Base-by-base conservation (phyloP, 2,888 invertebrate genomes). In the Ormyrus rosae region DNA sequence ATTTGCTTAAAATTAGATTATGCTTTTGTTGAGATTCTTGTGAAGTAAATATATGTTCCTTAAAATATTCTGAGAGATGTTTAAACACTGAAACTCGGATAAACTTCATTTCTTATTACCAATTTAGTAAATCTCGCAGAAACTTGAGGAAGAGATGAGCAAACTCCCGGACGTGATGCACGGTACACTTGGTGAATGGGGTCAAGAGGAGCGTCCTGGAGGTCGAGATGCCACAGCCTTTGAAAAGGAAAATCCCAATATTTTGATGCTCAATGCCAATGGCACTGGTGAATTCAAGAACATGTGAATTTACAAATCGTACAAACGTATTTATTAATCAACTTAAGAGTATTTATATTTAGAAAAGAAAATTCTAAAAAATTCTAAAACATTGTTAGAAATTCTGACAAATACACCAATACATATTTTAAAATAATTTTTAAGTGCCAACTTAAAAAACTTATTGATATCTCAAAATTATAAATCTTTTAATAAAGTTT, bases 181-280 rank as follows among this genome's bases (percentile, higher is more conserved):
- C n/a, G 93, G 92, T 84, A 93, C 93, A 73, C 92, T 95, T 81
- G 95, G 95, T 19, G 95, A 95, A 90, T 95, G 95, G 95, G 95
- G 94, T 11, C 94, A 94, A 89, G 93, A 94, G 86, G 95, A 95
- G 89, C 91, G 95, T 51, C 89, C 88, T 7, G 93, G 93, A 83
- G 93, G 92, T 83, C 90, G 95, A 84, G 94, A 94, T 85, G 95
- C 95, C 7, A 95, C 95, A 0, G 94, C 95, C 83, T 96, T 96
- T 87, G 95, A 96, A 91, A 94, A 93, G 87, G 95, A 95, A 88
- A 95, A 95, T 91, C 95, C 95, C 46, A 95, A 96, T 91, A 95
- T 96, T 85, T 92, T 95, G 58, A 91, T 96, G 93, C 90, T 96
- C 67, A 90, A 90, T 73, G 90, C 90, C 53, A 95, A 95, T 90